Percentiles rank a stretch among this genome's conserved stretches.
Conservation (phyloP, 1,140 invertebrate genomes). For the Colletes gigas region DNA sequence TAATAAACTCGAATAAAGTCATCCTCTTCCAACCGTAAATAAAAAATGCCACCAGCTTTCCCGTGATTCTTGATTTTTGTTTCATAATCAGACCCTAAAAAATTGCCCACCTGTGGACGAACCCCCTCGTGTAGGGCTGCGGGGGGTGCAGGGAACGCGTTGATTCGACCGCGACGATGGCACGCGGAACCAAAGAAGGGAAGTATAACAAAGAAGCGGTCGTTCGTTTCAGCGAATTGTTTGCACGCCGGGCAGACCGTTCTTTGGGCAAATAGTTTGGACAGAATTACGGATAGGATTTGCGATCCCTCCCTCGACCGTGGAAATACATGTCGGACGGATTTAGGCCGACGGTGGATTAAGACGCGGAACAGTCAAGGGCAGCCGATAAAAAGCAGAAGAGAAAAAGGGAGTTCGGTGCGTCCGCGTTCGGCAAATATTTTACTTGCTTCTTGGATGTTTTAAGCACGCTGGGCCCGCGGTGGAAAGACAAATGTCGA, state of each 20-base stretch:
- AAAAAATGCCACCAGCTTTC: too few species aligned
- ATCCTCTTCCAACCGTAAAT: too few species aligned
- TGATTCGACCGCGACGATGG: too few species aligned
- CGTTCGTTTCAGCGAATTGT: conserved; percentile 42
- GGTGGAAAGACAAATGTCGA: conserved; percentile 63
- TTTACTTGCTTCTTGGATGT: conserved; percentile 67
- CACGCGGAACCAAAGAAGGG: background rate
- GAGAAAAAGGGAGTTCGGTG: background rate
- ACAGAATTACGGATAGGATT: conserved; percentile 69
- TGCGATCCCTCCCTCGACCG: conserved; percentile 58
- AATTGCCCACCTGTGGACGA: too few species aligned
- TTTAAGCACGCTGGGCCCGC: conserved; percentile 59
- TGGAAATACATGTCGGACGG: conserved; percentile 70
- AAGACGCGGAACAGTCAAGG: conserved; percentile 31
- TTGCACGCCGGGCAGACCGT: conserved; percentile 23
- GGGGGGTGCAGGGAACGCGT: too few species aligned
- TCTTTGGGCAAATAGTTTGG: conserved; percentile 65
- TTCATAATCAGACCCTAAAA: too few species aligned
- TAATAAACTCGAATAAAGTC: too few species aligned
- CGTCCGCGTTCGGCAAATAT: conserved; percentile 65
- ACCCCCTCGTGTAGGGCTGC: too few species aligned
- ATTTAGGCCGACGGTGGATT: conserved; percentile 59
- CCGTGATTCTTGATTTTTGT: too few species aligned
- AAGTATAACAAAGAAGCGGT: background rate
- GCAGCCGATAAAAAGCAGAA: conserved; percentile 4